Conservation (phyloP, 2,797 vertebrate species). For the Garrulus glandarius region DNA sequence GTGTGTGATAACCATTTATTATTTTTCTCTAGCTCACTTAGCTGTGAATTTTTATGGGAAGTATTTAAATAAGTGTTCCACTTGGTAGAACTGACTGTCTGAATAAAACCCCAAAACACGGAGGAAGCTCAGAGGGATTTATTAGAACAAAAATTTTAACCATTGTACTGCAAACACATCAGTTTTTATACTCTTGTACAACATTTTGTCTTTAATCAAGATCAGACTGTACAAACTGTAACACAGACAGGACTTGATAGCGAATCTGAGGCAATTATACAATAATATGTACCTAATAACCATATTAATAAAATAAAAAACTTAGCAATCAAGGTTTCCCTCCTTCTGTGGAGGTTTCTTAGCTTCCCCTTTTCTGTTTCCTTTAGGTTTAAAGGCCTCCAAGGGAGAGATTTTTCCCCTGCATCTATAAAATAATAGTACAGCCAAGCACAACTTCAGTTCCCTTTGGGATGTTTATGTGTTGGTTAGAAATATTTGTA, state of each 20-base stretch:
- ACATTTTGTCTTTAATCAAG: not conserved
- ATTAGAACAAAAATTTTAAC: not conserved
- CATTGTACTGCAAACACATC: not conserved
- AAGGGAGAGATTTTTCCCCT: not conserved
- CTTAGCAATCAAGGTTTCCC: not conserved
- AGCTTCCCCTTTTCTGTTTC: not conserved
- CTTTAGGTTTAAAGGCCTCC: not conserved
- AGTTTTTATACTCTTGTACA: not conserved
- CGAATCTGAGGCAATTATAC: not conserved
- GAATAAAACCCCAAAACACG: not conserved
- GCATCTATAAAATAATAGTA: not conserved
- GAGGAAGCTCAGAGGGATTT: not conserved
- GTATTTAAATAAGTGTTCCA: slow-evolving; percentile 30
- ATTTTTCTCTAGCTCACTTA: slow-evolving; percentile 24
- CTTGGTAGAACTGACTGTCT: not conserved
- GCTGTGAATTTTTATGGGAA: slow-evolving; percentile 33
- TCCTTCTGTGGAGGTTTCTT: not conserved
- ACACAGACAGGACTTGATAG: not conserved
- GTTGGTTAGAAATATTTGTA: not conserved
- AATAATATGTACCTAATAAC: not conserved
- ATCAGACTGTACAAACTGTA: not conserved
- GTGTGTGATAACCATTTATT: slow-evolving; percentile 31
- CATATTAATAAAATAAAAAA: not conserved
- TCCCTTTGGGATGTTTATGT: not conserved
- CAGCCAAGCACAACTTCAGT: not conserved